phyloP scores from a whole-genome alignment of 2,113 vertebrate genomes.

The Oreochromis tanganicae region DNA sequence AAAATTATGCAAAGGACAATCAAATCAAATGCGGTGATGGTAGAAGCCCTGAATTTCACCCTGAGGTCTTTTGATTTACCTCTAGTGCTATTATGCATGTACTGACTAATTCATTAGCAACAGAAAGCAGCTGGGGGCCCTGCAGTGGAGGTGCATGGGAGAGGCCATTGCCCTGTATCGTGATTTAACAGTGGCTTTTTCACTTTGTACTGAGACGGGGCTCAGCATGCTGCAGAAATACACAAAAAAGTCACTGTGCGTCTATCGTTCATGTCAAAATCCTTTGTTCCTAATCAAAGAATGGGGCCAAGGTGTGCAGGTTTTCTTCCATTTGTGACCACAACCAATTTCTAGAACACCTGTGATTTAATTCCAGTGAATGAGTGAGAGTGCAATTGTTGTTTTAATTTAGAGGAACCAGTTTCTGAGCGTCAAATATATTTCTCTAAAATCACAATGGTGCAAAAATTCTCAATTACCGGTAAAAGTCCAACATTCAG shows the following conservation, averaged over 20 bases:
- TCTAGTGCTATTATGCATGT: neutral
- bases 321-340: neutral
- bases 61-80: neutral
- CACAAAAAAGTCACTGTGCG: neutral
- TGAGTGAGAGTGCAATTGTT: neutral
- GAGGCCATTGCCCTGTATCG: neutral
- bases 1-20: neutral
- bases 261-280: neutral
- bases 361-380: neutral
- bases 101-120: slow-evolving; percentile 9
- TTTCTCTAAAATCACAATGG: neutral
- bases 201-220: neutral
- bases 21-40: neutral
- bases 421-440: neutral
- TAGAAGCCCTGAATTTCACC: neutral
- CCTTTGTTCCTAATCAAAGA: neutral
- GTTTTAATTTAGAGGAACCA: neutral
- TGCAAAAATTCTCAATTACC: neutral
- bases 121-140: neutral
- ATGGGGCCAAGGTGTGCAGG: neutral
- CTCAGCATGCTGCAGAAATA: neutral
- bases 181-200: neutral
- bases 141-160: neutral
- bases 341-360: neutral
- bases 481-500: neutral